A percentile compares a stretch with the other conserved stretches of the same genome.
Evolutionary conservation across 2,113 vertebrate genomes (phyloP).

Genomic region (Peromyscus maniculatus): DNA sequence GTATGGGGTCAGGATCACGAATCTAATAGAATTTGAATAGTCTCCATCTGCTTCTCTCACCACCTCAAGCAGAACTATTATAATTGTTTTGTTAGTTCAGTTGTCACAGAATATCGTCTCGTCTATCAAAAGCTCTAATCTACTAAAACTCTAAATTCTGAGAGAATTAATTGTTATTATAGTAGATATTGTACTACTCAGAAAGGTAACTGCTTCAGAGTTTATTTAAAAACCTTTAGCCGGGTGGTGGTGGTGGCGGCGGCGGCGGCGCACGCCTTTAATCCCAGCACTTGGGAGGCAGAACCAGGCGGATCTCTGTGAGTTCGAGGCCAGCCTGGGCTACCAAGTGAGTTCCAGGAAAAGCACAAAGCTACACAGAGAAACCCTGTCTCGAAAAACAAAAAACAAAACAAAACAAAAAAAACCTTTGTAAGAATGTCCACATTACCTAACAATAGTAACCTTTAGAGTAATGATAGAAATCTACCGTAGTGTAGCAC

Average conservation of each 20-base stretch:
- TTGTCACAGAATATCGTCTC: constrained; percentile 17
- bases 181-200: constrained; percentile 19
- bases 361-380: no score
- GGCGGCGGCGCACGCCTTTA: no score
- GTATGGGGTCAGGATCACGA: not conserved
- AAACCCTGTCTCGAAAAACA: no score
- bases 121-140: not conserved
- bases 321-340: no score
- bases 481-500: not conserved
- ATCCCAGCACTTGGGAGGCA: no score
- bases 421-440: constrained; percentile 44
- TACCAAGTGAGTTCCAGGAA: no score
- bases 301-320: no score
- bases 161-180: constrained; percentile 35
- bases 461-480: constrained; percentile 48
- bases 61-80: not conserved
- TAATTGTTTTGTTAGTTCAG: constrained; percentile 3
- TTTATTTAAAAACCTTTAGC: no score
- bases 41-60: not conserved
- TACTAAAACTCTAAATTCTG: constrained; percentile 39
- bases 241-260: no score
- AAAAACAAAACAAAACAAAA: no score
- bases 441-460: not conserved
- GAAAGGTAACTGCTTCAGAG: constrained; percentile 18
- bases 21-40: not conserved